A percentile compares a stretch with the other conserved stretches of the same genome.
phyloP scores from a whole-genome alignment of 2,888 invertebrate genomes.

The Uloborus plumipes region DNA sequence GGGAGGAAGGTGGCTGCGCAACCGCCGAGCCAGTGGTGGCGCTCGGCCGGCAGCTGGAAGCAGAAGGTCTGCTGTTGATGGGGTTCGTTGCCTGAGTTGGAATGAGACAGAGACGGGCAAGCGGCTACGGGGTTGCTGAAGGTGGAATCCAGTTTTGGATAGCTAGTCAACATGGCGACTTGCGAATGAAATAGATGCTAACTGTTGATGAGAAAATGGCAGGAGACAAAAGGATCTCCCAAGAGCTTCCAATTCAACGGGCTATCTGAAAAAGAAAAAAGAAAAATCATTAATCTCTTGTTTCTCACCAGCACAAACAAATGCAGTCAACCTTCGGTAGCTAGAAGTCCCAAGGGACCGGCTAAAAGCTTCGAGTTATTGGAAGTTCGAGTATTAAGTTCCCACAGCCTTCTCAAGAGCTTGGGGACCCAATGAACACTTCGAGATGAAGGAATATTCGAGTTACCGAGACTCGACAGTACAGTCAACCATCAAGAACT shows the following conservation, averaged over 20 bases:
- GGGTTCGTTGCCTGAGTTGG: not conserved
- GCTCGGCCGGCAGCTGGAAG: slow-evolving; percentile 1
- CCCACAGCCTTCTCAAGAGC: no score
- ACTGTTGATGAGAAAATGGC: slow-evolving; percentile 25
- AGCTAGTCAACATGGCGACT: slow-evolving; percentile 57
- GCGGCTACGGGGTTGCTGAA: slow-evolving; percentile 54
- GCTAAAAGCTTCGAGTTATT: no score
- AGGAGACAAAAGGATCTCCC: slow-evolving; percentile 40
- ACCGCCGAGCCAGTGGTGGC: slow-evolving; percentile 4
- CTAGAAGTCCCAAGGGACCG: no score
- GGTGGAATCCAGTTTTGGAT: slow-evolving; percentile 43
- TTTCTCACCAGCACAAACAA: no score
- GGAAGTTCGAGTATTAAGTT: no score
- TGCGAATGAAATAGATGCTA: not conserved
- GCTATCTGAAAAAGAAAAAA: slow-evolving; percentile 30
- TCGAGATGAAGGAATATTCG: no score
- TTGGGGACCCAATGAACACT: no score
- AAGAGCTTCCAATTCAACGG: not conserved
- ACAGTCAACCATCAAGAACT: no score
- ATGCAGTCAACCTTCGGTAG: no score
- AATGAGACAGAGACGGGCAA: not conserved
- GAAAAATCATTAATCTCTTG: not conserved
- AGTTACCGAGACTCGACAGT: no score
- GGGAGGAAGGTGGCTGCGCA: not conserved
- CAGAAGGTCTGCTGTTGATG: not conserved